Conservation (phyloP, 2,113 vertebrate genomes). For the Caloenas nicobarica region DNA sequence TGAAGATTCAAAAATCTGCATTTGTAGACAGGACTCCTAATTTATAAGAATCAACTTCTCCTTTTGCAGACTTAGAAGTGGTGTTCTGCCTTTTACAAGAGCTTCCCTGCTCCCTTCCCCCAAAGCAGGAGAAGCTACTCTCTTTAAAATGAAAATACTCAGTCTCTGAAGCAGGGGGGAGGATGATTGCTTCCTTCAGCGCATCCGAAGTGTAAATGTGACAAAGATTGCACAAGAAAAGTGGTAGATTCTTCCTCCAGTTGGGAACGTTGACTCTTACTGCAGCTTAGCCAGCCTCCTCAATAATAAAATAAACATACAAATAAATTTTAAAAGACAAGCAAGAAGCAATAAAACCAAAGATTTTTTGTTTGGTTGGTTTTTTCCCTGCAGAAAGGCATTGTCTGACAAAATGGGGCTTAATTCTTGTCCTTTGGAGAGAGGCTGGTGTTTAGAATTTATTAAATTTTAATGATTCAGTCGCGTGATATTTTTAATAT, state of each 20-base stretch:
- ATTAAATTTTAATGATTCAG: background rate
- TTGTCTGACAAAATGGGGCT: background rate
- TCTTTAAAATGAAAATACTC: background rate
- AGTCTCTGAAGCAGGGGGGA: background rate
- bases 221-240: background rate
- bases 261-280: background rate
- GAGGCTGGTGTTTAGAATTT: background rate
- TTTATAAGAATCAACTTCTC: background rate
- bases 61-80: background rate
- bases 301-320: background rate
- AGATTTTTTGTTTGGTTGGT: too few relatives aligned
- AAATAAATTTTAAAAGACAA: background rate
- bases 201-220: fast-evolving
- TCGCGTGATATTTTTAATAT: background rate
- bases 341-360: background rate
- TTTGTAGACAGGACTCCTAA: background rate
- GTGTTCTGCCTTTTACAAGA: background rate
- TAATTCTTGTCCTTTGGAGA: background rate
- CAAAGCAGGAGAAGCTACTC: background rate
- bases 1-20: background rate
- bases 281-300: background rate
- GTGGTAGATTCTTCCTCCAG: background rate
- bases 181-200: background rate
- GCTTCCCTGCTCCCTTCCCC: background rate
- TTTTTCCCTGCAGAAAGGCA: background rate